Percentiles rank a stretch among this genome's conserved stretches.
Conservation (phyloP, 2,113 vertebrate species). For the Tonatia bakeri region DNA sequence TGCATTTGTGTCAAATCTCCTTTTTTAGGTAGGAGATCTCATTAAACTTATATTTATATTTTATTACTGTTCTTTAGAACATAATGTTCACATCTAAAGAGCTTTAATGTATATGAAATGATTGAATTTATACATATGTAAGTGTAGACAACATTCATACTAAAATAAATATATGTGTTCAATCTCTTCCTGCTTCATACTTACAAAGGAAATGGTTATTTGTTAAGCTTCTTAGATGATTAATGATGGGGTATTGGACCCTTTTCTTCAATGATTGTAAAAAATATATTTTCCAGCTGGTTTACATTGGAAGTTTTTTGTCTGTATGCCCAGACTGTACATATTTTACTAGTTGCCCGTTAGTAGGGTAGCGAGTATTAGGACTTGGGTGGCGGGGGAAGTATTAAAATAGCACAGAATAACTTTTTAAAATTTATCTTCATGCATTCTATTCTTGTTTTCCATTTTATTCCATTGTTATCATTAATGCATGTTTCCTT, state of each 20-base stretch:
- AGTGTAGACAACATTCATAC: not conserved
- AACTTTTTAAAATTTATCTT: not conserved
- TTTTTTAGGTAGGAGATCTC: not conserved
- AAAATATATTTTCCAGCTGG: not conserved
- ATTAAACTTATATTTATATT: not conserved
- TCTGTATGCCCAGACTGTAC: not conserved
- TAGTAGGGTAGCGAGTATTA: not conserved
- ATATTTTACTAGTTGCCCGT: not conserved
- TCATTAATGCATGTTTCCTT: not conserved
- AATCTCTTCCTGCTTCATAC: not conserved
- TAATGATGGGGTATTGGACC: not conserved
- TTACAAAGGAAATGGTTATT: not conserved
- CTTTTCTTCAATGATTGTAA: not conserved
- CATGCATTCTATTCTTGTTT: not conserved
- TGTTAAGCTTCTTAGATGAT: not conserved
- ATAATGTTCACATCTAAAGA: not conserved
- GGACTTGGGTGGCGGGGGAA: not conserved
- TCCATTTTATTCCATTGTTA: not conserved
- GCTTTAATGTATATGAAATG: not conserved
- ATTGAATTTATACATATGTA: not conserved
- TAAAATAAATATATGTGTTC: not conserved
- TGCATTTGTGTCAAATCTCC: not conserved
- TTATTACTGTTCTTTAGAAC: not conserved
- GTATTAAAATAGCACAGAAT: not conserved
- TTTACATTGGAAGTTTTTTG: not conserved